These are phyloP conservation scores for Aphelocoma coerulescens DNA, from an alignment of 2,113 vertebrate genomes.

Conservation along the genomic window DNA sequence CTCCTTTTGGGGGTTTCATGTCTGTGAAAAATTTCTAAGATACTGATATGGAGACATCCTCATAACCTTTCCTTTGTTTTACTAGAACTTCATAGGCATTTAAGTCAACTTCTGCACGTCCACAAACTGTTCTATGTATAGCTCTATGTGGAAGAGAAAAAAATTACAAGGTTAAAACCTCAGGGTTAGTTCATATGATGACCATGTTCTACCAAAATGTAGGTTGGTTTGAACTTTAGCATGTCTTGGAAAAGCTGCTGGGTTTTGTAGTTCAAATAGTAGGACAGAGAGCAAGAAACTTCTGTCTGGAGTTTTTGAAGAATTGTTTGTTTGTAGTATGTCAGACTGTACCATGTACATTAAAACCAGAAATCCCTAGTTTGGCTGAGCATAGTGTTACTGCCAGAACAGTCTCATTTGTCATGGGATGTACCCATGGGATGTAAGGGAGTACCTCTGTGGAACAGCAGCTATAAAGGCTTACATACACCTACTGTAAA, in stretches of 20 bases:
- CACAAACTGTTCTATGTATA: neutral
- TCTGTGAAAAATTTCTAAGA: neutral
- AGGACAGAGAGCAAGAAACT: neutral
- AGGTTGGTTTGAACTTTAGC: neutral
- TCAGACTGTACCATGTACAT: neutral
- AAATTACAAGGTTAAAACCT: slow-evolving; percentile 28
- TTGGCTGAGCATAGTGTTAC: neutral
- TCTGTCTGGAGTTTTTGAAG: neutral
- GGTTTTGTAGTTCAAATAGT: neutral
- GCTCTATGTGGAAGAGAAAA: neutral
- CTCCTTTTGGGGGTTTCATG: neutral
- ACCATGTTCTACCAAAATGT: neutral
- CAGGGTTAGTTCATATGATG: neutral
- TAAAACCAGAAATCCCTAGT: neutral
- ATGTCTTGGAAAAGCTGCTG: neutral
- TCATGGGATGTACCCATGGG: neutral
- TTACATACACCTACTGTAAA: neutral
- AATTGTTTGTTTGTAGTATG: neutral
- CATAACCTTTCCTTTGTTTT: neutral
- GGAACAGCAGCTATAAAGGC: neutral
- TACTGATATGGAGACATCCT: neutral
- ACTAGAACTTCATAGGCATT: neutral
- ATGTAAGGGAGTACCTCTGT: neutral
- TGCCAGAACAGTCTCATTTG: neutral
- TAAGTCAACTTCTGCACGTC: neutral